Conservation (phyloP, 2,797 vertebrate species). For the Alfaro cultratus region DNA sequence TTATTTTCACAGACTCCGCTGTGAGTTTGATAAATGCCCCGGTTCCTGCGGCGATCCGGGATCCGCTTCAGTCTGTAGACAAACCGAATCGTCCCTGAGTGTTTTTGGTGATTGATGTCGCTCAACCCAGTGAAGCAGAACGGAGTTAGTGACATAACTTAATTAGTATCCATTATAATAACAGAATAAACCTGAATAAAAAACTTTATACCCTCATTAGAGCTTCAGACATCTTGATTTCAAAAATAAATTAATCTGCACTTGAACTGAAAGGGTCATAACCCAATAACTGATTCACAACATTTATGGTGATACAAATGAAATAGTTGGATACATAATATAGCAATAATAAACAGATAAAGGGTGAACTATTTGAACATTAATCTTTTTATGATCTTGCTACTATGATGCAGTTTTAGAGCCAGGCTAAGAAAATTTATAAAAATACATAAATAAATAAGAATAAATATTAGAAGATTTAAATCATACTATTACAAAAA, state of each 20-base stretch:
- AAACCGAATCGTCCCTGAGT: not conserved
- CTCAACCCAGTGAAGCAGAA: not conserved
- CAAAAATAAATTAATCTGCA: not conserved
- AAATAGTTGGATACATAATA: not conserved
- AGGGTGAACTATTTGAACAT: not conserved
- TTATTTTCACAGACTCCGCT: conserved; percentile 13
- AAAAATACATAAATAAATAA: no score
- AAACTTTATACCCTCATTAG: not conserved
- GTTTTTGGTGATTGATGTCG: conserved; percentile 4
- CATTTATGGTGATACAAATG: not conserved
- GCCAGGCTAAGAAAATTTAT: no score
- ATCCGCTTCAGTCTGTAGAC: not conserved
- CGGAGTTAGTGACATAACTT: not conserved
- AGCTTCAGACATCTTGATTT: not conserved
- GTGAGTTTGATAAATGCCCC: conserved; percentile 8
- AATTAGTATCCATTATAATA: not conserved
- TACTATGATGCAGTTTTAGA: no score
- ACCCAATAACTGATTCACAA: not conserved
- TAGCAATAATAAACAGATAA: not conserved
- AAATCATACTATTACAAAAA: no score
- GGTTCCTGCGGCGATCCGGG: not conserved
- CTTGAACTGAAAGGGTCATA: not conserved
- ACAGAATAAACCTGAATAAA: not conserved
- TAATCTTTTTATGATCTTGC: not conserved
- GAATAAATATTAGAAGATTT: no score